Conservation (phyloP, 2,797 vertebrate species). For the Gouania willdenowi region DNA sequence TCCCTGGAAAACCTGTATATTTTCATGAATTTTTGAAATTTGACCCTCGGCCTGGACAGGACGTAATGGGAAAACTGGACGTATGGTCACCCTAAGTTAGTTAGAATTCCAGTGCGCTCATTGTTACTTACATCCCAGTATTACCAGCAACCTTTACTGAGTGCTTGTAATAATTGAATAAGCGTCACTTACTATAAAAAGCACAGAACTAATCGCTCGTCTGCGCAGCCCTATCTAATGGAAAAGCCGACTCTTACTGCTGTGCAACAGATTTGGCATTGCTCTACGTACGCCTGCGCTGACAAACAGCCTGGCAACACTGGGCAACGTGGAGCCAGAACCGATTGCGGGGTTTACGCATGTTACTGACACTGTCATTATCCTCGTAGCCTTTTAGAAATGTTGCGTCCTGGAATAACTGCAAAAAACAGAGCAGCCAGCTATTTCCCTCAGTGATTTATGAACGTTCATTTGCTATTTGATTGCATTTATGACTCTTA, state of each 20-base stretch:
- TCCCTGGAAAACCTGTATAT: too few relatives aligned
- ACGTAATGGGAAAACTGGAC: too few relatives aligned
- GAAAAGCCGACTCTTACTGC: constrained; percentile 42
- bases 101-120: constrained; percentile 12
- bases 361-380: constrained; percentile 59
- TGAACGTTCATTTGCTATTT: constrained; percentile 39
- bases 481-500: constrained; percentile 23
- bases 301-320: constrained; percentile 24
- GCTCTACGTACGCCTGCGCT: constrained; percentile 22
- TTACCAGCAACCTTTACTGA: constrained; percentile 37
- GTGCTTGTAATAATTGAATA: constrained; percentile 37
- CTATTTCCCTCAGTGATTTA: constrained; percentile 53
- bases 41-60: too few relatives aligned
- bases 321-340: constrained; percentile 46
- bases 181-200: constrained; percentile 56
- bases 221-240: constrained; percentile 19
- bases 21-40: too few relatives aligned
- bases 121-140: constrained; percentile 28
- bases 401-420: constrained; percentile 39
- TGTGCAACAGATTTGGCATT: constrained; percentile 47
- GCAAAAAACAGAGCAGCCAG: constrained; percentile 48
- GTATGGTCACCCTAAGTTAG: too few relatives aligned
- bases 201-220: constrained; percentile 8
- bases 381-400: constrained; percentile 39
- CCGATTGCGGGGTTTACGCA: constrained; percentile 58